These are phyloP conservation scores for Parapristionchus giblindavisi DNA, from an alignment of 2,888 invertebrate genomes.

Conservation along the genomic window DNA sequence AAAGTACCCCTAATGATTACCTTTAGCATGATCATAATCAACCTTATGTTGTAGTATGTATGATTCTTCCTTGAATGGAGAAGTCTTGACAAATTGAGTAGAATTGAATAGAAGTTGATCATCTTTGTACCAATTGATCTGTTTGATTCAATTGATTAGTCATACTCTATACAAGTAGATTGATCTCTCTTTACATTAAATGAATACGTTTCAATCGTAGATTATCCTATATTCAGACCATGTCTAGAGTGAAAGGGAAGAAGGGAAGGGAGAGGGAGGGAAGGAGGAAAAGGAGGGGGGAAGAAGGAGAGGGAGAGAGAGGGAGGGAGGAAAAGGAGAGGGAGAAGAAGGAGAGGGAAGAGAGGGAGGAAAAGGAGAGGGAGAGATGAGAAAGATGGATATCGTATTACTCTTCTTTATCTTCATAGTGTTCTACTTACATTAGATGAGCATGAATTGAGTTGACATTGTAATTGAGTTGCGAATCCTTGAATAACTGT, in stretches of 20 bases:
- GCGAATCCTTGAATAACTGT: conserved; percentile 66
- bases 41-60: conserved; percentile 59
- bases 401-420: no score
- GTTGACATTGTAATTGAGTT: conserved; percentile 62
- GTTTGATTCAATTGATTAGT: no score
- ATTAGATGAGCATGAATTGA: conserved; percentile 57
- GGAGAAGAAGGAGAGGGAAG: no score
- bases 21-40: conserved; percentile 53
- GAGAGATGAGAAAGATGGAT: no score
- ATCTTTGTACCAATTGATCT: conserved; percentile 66
- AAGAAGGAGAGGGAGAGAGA: neutral
- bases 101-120: conserved; percentile 63
- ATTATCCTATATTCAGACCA: no score
- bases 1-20: conserved; percentile 31
- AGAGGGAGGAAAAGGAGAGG: no score
- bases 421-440: conserved; percentile 29
- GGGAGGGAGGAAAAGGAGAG: no score
- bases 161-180: no score
- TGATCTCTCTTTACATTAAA: no score
- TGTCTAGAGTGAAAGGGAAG: no score
- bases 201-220: no score
- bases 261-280: no score
- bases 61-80: conserved; percentile 53
- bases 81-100: conserved; percentile 57
- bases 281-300: neutral